These are phyloP conservation scores for Arizona elegans DNA, from an alignment of 2,113 vertebrate genomes.

Conservation along the genomic window DNA sequence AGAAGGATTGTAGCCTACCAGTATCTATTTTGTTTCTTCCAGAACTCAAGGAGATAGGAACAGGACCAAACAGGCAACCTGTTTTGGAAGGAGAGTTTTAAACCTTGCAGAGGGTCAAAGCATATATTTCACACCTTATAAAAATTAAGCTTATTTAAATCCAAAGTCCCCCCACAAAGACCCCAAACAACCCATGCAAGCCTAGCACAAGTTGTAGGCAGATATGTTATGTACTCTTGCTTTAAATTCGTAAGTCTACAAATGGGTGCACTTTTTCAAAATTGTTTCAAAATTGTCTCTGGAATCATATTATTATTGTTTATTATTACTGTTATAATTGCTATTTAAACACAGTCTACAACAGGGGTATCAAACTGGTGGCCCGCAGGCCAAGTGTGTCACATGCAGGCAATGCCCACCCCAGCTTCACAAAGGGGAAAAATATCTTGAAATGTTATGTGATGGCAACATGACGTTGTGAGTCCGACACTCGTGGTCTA, in stretches of 20 bases:
- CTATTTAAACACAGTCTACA: background rate
- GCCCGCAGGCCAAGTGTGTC: too few relatives aligned
- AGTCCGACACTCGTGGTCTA: background rate
- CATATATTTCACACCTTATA: background rate
- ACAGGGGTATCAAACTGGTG: too few relatives aligned
- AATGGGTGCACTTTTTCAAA: background rate
- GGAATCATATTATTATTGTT: background rate
- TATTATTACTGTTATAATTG: background rate
- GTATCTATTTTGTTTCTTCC: background rate
- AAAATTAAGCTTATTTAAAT: background rate
- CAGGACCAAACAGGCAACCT: background rate
- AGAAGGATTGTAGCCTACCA: background rate
- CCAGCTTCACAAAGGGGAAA: too few relatives aligned
- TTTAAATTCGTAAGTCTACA: background rate
- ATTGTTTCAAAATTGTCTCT: background rate
- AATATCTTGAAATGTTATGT: too few relatives aligned
- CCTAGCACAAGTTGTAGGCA: background rate
- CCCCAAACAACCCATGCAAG: background rate
- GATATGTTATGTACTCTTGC: background rate
- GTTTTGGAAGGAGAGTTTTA: background rate
- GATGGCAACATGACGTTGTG: too few relatives aligned
- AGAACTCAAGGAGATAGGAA: background rate
- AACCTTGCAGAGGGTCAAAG: background rate
- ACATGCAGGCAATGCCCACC: too few relatives aligned
- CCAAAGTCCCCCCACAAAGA: background rate